Evolutionary conservation across 2,888 invertebrate species (phyloP), one percentile per base, ranked within the genome.

Genomic region (Thyatira batis): DNA sequence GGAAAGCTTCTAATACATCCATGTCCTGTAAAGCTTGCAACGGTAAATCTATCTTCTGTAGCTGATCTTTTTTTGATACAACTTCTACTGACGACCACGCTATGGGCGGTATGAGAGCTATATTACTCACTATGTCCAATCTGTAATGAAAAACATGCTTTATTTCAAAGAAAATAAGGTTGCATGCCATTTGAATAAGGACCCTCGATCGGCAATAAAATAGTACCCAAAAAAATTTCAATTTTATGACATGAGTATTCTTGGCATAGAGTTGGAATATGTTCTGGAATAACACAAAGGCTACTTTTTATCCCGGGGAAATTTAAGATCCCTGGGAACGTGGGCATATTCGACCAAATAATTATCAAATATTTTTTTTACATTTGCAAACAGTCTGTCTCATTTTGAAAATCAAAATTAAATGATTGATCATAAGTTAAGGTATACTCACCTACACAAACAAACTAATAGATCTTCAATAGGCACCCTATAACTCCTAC

Each of bases 1-100:
- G 93, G 75, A 97, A 98, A 64, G 98, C 96, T 73, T 96, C 95
- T 52, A 98, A 89, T 0, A 98, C 94, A 71, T 98, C 97, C 72
- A 95, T 93, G 75, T 97, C 97, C 68, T 95, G 96, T 50, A 97
- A 87, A 51, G 95, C 94, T 63, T 96, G 95, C 1, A 95, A 89
- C 0, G 96, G 95, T 49, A 96, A 77, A 21, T 91, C 92, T 1
- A 92, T 85, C 58, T 85, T 89, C 44, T 85, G 81, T 0, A 85
- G 58, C 6, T 82, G 76, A 20, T 90, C 89, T 25, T 84, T 82
- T 45, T 84, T 85, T 0, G 76, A 67, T 0, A 66, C 61, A 0
- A 87, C 80, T 0, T 89, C 87, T 0, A 90, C 87, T 1, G 83
- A 80, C 0, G 87, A 75, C 92, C 92, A 92, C 1, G 91, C 92